Evolutionary conservation across 2,888 invertebrate species (phyloP), one percentile per base, ranked within the genome.

Genomic region (Acrobeloides nanus): DNA sequence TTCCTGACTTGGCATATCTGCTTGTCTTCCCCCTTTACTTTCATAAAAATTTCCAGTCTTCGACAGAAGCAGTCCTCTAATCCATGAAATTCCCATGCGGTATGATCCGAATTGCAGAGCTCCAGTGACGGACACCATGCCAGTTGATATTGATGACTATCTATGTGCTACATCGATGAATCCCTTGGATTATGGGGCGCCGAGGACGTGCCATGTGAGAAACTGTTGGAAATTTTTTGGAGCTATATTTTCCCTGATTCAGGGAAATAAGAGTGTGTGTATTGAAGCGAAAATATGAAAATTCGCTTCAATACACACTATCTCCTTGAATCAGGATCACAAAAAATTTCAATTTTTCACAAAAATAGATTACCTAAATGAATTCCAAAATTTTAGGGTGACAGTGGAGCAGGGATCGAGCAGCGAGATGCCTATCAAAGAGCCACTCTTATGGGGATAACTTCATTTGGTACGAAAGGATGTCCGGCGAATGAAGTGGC

Each of bases 401-500:
- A 71, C 39, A 57, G 57, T 29, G 71, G 71, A 1, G 52, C 64
- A 23, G 68, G 71, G 10, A 47, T 72, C 20, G 63, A 70, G 33
- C 62, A 64, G 39, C 48, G 60, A 8, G 68, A 66, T 31, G 39
- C 48, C 3, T 32, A 46, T 23, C 26, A 46, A 17, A 21, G 35
- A 10, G 15, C 46, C 15, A 46, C 46, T 8, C 48, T 71, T 4
- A 50, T 71, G 10, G 71, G 65, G 1, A 53, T 71, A 26, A 68
- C 68, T 3, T 70, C 71, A 1, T 71, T 66, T 37, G 71, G 71
- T n/a, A 64, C 70, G 5, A 48, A 53, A 17, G 68, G 68, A 29
- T 71, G 71, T 44, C 68, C 71, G 5, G 47, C 71, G 6, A 69
- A 71, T 52, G 64, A 70, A 55, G 41, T 71, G 25, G 71, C 64